A percentile compares a stretch with the other conserved stretches of the same genome.
phyloP scores from a whole-genome alignment of 1,140 invertebrate species.

The Aricia agestis region DNA sequence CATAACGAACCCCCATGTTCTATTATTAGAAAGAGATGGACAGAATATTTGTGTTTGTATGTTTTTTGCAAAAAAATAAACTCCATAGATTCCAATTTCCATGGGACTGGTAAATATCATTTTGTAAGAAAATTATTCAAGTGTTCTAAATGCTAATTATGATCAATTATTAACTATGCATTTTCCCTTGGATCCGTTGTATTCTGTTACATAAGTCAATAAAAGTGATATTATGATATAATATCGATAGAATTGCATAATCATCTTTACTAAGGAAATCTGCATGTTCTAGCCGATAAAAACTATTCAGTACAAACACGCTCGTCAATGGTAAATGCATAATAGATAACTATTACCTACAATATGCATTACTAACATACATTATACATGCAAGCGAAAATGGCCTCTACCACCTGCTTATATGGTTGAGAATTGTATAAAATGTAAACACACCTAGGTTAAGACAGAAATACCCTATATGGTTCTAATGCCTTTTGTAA shows the following conservation, averaged over 20 bases:
- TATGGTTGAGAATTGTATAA: neutral
- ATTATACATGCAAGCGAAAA: neutral
- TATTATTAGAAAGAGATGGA: too few species aligned
- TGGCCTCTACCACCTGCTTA: neutral
- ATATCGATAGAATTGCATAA: neutral
- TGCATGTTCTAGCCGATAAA: neutral
- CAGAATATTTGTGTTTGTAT: too few species aligned
- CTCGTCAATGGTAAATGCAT: neutral
- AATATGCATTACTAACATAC: conserved; percentile 3
- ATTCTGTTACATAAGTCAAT: too few species aligned
- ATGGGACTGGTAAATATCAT: too few species aligned
- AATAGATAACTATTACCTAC: neutral
- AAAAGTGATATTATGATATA: too few species aligned
- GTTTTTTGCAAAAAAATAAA: too few species aligned
- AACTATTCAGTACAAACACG: neutral
- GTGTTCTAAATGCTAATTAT: too few species aligned
- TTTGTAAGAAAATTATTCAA: too few species aligned
- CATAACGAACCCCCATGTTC: too few species aligned
- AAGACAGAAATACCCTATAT: neutral
- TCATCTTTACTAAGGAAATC: neutral
- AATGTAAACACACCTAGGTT: neutral
- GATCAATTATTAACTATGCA: too few species aligned
- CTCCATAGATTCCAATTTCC: too few species aligned
- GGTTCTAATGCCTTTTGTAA: neutral
- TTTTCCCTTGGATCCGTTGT: too few species aligned